These are phyloP conservation scores for Scatophagus argus DNA, from an alignment of 2,113 vertebrate species.

Conservation along the genomic window DNA sequence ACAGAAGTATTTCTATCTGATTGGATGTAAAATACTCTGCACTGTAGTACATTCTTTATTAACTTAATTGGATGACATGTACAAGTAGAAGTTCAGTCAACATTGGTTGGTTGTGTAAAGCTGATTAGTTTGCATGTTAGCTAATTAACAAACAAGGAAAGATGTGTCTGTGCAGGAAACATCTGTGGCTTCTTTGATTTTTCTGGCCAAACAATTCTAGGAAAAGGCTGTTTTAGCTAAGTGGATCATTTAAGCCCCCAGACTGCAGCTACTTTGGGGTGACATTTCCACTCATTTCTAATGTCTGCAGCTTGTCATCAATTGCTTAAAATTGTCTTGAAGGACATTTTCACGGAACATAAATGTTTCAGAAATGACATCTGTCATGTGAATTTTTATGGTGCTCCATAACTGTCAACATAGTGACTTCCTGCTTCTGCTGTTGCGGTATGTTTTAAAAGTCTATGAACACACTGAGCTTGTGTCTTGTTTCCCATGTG, in stretches of 20 bases:
- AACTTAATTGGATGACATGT: not conserved
- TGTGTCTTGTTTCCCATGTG: not conserved
- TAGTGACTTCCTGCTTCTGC: not conserved
- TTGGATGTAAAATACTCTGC: not conserved
- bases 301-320: slow-evolving; percentile 19
- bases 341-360: not conserved
- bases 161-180: not conserved
- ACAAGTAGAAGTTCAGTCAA: not conserved
- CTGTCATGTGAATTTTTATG: not conserved
- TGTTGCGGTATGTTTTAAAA: not conserved
- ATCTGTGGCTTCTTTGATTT: not conserved
- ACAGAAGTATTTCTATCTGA: not conserved
- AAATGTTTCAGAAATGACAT: slow-evolving; percentile 1
- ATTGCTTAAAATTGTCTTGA: slow-evolving; percentile 18
- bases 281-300: slow-evolving; percentile 23
- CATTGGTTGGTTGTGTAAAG: too few species aligned
- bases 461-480: not conserved
- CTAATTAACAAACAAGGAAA: too few species aligned
- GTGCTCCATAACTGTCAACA: not conserved
- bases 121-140: too few species aligned
- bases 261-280: not conserved
- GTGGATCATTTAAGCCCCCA: slow-evolving; percentile 1
- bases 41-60: not conserved
- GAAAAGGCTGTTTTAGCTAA: not conserved
- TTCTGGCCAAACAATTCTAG: not conserved